Evolutionary conservation across 2,113 vertebrate species (phyloP).

Genomic region (Plecturocebus donacophilus): DNA sequence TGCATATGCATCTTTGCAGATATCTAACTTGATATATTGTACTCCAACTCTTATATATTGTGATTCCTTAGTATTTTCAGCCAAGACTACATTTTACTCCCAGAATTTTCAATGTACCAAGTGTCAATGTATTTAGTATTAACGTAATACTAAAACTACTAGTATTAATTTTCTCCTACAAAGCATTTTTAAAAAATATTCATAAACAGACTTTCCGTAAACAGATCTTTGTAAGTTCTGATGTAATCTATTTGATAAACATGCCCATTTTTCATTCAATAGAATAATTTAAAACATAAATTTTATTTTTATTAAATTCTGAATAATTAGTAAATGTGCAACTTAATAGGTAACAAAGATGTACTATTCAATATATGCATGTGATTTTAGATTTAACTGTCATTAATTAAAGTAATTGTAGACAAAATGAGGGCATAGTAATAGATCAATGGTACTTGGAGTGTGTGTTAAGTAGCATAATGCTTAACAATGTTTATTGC

Average conservation of each 20-base stretch:
- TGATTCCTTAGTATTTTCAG: not conserved
- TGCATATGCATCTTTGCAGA: not conserved
- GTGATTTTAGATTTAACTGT: not conserved
- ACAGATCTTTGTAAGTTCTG: not conserved
- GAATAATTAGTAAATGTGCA: not conserved
- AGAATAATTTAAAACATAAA: not conserved
- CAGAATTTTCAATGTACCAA: not conserved
- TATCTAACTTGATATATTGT: not conserved
- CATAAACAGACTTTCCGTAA: not conserved
- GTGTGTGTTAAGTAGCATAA: not conserved
- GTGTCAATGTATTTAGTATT: not conserved
- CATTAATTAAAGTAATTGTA: not conserved
- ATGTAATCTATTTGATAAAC: not conserved
- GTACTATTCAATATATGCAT: not conserved
- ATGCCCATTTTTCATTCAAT: not conserved
- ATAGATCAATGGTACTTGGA: not conserved
- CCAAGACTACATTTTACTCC: not conserved
- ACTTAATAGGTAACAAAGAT: not conserved
- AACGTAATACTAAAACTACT: not conserved
- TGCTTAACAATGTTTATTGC: not conserved
- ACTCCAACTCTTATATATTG: not conserved
- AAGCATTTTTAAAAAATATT: not conserved
- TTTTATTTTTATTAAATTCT: not conserved
- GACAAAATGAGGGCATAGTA: not conserved
- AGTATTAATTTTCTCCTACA: not conserved